These are phyloP conservation scores for Ceratosolen solmsi DNA, from an alignment of 1,140 invertebrate species.

Conservation along the genomic window DNA sequence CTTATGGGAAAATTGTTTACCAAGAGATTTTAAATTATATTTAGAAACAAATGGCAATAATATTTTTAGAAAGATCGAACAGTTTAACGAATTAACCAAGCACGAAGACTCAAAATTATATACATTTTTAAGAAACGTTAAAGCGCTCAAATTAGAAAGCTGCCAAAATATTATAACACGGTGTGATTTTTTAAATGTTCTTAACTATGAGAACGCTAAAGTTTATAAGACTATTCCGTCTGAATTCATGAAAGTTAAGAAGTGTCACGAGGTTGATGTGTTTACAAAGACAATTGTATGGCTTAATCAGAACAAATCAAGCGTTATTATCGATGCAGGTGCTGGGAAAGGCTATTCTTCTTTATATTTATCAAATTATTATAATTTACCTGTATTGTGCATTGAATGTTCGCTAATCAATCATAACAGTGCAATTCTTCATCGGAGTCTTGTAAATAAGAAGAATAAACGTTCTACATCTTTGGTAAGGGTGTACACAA, in stretches of 20 bases:
- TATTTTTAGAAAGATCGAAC: slow-evolving; percentile 37
- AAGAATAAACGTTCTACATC: slow-evolving; percentile 55
- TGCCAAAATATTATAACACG: slow-evolving; percentile 50
- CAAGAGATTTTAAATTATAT: slow-evolving; percentile 74
- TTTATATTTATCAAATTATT: slow-evolving; percentile 80
- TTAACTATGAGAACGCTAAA: slow-evolving; percentile 34
- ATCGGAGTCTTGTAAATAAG: slow-evolving; percentile 77
- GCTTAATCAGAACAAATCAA: slow-evolving; percentile 54
- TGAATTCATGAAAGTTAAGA: slow-evolving; percentile 86
- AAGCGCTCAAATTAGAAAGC: slow-evolving; percentile 57
- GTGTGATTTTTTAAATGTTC: slow-evolving; percentile 47
- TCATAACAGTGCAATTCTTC: slow-evolving; percentile 77
- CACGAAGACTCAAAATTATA: slow-evolving; percentile 44
- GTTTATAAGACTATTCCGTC: slow-evolving; percentile 39
- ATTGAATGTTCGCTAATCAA: slow-evolving; percentile 82
- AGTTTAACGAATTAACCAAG: slow-evolving; percentile 32
- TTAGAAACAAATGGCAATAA: slow-evolving; percentile 65
- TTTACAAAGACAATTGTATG: slow-evolving; percentile 69
- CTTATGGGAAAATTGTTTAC: slow-evolving; percentile 78
- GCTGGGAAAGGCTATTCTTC: slow-evolving; percentile 91
- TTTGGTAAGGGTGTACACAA: slow-evolving; percentile 51
- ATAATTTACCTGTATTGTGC: slow-evolving; percentile 83
- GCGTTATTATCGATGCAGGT: slow-evolving; percentile 84
- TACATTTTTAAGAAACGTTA: slow-evolving; percentile 55
- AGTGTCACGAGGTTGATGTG: slow-evolving; percentile 85